Evolutionary conservation across 2,113 vertebrate species (phyloP), one percentile per base, ranked within the genome.

Genomic region (Rhagologus leucostigma): DNA sequence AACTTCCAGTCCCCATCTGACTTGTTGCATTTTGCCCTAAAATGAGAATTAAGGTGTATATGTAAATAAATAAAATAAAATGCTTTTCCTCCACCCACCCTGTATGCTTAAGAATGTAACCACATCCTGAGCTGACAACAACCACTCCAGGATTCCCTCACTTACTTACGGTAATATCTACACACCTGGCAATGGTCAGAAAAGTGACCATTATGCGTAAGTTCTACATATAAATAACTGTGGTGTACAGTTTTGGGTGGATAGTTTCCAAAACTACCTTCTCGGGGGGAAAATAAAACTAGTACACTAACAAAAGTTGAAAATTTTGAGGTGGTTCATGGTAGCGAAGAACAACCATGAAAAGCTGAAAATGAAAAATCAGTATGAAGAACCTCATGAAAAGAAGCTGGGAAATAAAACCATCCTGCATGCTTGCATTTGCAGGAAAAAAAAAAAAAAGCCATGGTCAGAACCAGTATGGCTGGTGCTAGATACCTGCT

Each of bases 11-110:
- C 78, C 98, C 98, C 98, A 97, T 71, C 85, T 98, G 98, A 91
- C 94, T 97, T 91, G 98, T 96, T 88, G 98, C 95, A 98, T 98
- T 98, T 96, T 98, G 98, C 95, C 99, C 99, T 99, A 96, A 96
- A 97, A 98, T 90, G 85, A 87, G 96, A 97, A 96, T 96, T 90
- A 96, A 50, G 69, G 88, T 53, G 80, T 89, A 88, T 90, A 93
- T 64, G 64, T 92, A 80, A 94, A 97, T 93, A 93, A 94, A 81
- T 50, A 52, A 88, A 92, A 68, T n/a, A 41, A 80, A 84, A 52
- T 37, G 27, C 22, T 85, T 95, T 89, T 81, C 33, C 52, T 81
- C 49, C 60, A 90, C 83, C 68, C 73, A 84, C 52, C 76, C 56
- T 52, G 26, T 74, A 68, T 13, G 57, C 8, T 3, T 47, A 71